A percentile compares a stretch with the other conserved stretches of the same genome.
phyloP scores from a whole-genome alignment of 2,113 vertebrate species.

The Eolophus roseicapilla region DNA sequence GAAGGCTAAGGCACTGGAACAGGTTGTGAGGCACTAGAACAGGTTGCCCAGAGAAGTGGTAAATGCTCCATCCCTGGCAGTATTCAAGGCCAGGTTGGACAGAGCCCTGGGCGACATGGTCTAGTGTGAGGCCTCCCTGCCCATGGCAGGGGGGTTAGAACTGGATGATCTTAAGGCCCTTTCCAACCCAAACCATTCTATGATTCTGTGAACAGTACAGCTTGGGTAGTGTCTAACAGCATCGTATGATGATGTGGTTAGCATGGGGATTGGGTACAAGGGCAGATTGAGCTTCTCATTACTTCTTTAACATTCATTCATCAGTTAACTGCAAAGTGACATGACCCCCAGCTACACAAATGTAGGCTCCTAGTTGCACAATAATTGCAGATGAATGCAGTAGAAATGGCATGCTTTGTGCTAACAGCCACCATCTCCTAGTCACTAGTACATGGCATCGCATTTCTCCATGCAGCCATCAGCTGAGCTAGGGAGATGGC shows the following conservation, averaged over 20 bases:
- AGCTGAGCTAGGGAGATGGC: background rate
- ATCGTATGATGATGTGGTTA: background rate
- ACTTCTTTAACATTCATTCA: background rate
- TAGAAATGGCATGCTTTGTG: background rate
- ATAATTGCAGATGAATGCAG: background rate
- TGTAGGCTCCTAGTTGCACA: background rate
- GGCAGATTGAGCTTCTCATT: background rate
- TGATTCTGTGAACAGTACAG: background rate
- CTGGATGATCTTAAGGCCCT: background rate
- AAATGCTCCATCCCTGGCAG: background rate
- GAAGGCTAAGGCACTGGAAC: background rate
- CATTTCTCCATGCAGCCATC: fast-evolving
- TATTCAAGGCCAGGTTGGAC: background rate
- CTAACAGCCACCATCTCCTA: background rate
- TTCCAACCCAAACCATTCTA: background rate
- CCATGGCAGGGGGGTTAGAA: background rate
- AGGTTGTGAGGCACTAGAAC: background rate
- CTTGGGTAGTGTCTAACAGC: background rate
- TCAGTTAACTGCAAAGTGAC: background rate
- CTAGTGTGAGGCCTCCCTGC: background rate
- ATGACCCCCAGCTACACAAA: background rate
- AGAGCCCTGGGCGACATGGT: background rate
- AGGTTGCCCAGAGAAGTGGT: background rate
- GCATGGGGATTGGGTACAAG: background rate
- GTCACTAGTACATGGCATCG: fast-evolving